These are phyloP conservation scores for Bombus waltoni DNA, from an alignment of 1,140 invertebrate genomes.

Conservation along the genomic window DNA sequence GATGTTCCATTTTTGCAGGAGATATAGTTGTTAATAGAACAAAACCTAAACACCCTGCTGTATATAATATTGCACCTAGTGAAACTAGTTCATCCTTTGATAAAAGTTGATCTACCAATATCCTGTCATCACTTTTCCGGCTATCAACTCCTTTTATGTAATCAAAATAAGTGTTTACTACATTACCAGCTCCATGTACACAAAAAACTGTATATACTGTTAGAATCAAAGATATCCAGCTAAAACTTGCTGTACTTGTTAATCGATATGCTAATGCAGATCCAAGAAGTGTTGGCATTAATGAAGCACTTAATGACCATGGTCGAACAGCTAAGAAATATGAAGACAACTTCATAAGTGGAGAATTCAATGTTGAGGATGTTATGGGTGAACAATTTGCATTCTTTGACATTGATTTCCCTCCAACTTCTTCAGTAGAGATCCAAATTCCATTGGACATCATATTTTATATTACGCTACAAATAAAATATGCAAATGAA, in stretches of 20 bases:
- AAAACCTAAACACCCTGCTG: constrained; percentile 94
- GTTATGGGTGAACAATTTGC: constrained; percentile 51
- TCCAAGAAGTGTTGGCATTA: constrained; percentile 94
- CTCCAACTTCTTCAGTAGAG: constrained; percentile 40
- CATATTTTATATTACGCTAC: constrained; percentile 61
- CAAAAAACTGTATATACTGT: constrained; percentile 93
- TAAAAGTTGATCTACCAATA: constrained; percentile 94
- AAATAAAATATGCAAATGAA: constrained; percentile 26
- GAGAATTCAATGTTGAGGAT: constrained; percentile 76
- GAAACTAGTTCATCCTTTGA: constrained; percentile 93
- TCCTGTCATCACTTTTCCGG: constrained; percentile 95
- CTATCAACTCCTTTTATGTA: constrained; percentile 97
- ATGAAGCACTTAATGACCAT: constrained; percentile 95
- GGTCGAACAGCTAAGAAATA: constrained; percentile 94
- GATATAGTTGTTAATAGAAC: constrained; percentile 90
- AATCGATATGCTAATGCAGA: constrained; percentile 93
- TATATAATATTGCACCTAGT: constrained; percentile 93
- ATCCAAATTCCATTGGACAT: constrained; percentile 70
- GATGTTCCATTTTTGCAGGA: constrained; percentile 95
- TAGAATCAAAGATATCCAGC: constrained; percentile 89
- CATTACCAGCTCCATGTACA: constrained; percentile 97
- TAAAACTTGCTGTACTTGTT: constrained; percentile 87
- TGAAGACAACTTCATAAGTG: constrained; percentile 92
- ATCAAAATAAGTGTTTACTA: constrained; percentile 98
- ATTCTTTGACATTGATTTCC: constrained; percentile 51